Evolutionary conservation across 2,113 vertebrate genomes (phyloP), one percentile per base, ranked within the genome.

Genomic region (Australoheros scitulus): DNA sequence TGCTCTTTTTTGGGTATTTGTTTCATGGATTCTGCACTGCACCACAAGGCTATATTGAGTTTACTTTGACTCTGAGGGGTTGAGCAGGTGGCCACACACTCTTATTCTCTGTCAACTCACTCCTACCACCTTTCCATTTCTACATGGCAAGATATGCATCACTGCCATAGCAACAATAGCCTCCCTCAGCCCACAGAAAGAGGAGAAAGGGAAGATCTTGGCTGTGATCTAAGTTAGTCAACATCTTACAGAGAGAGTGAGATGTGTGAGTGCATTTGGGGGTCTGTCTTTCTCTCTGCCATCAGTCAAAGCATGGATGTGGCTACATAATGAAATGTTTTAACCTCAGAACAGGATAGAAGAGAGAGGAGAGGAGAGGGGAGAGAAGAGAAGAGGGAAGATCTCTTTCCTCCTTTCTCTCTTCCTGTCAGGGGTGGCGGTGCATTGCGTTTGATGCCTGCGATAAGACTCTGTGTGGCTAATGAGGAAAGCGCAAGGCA

Each of bases 401-500:
- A 89, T 82, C 50, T 80, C 72, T 76, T 70, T 64, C 85, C 79
- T 88, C 50, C 56, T 81, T 85, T 70, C 81, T 84, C 72, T 80
- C 83, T 77, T 82, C 85, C 89, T 93, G 91, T 93, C 92, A 90
- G 79, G 84, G 91, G 83, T 79, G 82, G 86, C 61, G 80, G 87
- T 85, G 88, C 84, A 79, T 88, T 68, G 90, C 89, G 78, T 95
- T 95, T 95, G 93, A 95, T 93, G 93, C 93, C 90, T 85, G 89
- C 84, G 84, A 95, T 93, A 93, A 93, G 92, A 89, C 88, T 88
- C 82, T 55, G 90, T 91, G 91, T 87, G 92, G 90, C 92, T 96
- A 95, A 96, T 94, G 95, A 95, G 95, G 89, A 92, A 89, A 90
- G 89, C 34, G 79, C 82, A 79, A 89, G 92, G 85, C 92, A 89